A percentile compares a stretch with the other conserved stretches of the same genome.
These are phyloP conservation scores for Pogoniulus pusillus DNA, from an alignment of 2,797 vertebrate species.

Conservation along the genomic window DNA sequence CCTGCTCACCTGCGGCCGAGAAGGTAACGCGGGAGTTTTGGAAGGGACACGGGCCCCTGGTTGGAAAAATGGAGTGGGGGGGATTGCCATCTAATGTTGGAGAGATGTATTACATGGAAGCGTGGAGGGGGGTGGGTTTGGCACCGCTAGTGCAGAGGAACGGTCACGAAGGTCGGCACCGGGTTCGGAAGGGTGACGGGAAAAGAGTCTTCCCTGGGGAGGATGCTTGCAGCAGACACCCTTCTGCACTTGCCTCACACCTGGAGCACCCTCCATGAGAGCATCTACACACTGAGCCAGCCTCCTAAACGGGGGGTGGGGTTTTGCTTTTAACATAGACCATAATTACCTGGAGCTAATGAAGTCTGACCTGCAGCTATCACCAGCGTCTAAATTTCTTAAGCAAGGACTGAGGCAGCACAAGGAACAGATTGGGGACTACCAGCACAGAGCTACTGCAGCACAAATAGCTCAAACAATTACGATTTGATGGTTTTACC, in stretches of 20 bases:
- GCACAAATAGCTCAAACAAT: too few species aligned
- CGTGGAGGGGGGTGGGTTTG: constrained; percentile 46
- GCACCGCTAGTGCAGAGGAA: constrained; percentile 31
- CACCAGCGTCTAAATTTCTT: too few species aligned
- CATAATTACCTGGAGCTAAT: too few species aligned
- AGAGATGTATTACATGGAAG: constrained; percentile 71
- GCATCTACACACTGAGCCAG: too few species aligned
- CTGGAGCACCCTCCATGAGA: not conserved
- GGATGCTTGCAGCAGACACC: constrained; percentile 30
- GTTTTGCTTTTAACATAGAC: too few species aligned
- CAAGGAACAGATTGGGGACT: too few species aligned
- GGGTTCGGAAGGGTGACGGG: constrained; percentile 24
- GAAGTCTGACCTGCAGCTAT: too few species aligned
- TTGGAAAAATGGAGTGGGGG: constrained; percentile 61
- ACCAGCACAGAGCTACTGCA: too few species aligned
- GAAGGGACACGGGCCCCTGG: constrained; percentile 3
- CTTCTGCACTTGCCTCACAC: not conserved
- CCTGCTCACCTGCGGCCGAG: not conserved
- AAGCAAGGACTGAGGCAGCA: too few species aligned
- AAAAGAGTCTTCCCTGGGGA: constrained; percentile 6
- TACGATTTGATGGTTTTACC: too few species aligned
- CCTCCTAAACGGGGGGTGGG: too few species aligned
- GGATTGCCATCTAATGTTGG: constrained; percentile 73
- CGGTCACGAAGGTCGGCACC: constrained; percentile 26
- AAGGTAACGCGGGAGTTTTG: constrained; percentile 1